Evolutionary conservation across 2,797 vertebrate species (phyloP).

Genomic region (Acanthornis magna): DNA sequence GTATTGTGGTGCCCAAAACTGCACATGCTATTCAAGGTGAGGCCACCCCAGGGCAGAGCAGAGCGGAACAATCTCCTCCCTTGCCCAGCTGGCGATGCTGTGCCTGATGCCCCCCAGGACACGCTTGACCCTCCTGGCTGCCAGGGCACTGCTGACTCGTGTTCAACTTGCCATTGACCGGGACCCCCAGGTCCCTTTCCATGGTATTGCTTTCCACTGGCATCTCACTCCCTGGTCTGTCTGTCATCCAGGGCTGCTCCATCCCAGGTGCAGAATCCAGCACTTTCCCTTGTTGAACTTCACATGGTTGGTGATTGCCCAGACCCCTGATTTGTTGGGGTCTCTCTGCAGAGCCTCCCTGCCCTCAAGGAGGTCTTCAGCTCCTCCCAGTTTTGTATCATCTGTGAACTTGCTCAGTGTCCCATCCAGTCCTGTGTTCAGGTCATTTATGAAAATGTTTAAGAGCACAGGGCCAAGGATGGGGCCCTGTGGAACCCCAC

Average conservation of each 20-base stretch:
- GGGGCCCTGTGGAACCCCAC: background rate
- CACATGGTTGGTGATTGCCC: background rate
- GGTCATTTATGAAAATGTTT: background rate
- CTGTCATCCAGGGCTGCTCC: background rate
- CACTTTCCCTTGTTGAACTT: accelerated
- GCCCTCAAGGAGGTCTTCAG: accelerated
- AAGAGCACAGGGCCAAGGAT: accelerated
- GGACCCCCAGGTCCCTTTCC: background rate
- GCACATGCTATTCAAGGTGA: background rate
- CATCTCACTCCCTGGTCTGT: background rate
- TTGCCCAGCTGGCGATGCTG: accelerated
- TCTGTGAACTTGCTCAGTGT: background rate
- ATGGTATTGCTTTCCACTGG: background rate
- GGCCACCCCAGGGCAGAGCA: accelerated
- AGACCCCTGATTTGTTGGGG: background rate
- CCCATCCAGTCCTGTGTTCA: background rate
- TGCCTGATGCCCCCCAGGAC: background rate
- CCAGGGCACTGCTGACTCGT: background rate
- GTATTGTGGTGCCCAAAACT: background rate
- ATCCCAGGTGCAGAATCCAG: accelerated
- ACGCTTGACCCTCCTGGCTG: background rate
- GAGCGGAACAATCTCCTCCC: background rate
- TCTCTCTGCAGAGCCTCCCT: background rate
- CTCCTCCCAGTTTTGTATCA: background rate
- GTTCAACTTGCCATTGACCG: background rate